Evolutionary conservation across 2,113 vertebrate species (phyloP).

Genomic region (Phoxinus phoxinus): DNA sequence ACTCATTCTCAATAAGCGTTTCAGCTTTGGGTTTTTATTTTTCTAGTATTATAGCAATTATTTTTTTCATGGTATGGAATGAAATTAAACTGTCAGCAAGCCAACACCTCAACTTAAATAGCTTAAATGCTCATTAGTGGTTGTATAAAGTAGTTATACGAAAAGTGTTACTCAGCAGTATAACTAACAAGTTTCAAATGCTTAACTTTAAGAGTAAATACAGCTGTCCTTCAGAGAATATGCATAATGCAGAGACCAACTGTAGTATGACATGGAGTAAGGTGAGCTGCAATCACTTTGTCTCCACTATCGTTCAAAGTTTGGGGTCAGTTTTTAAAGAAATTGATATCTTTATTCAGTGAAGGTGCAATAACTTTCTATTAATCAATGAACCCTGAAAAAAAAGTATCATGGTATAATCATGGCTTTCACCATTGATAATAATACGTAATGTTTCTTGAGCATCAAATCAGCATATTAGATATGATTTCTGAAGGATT

Average conservation of each 20-base stretch:
- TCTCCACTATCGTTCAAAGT: neutral
- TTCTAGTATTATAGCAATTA: neutral
- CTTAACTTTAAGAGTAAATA: neutral
- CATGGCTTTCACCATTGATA: no score
- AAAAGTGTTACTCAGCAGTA: neutral
- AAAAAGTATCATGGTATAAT: no score
- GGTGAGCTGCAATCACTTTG: neutral
- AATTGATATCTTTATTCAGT: neutral
- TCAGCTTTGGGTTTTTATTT: neutral
- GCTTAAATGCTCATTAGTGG: neutral
- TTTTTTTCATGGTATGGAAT: neutral
- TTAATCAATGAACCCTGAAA: no score
- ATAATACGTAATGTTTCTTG: neutral
- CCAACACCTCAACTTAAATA: neutral
- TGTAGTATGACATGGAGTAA: neutral
- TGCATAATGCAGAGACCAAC: neutral
- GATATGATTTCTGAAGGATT: neutral
- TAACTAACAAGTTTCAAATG: neutral
- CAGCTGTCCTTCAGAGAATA: neutral
- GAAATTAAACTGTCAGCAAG: neutral
- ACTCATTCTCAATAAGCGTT: slow-evolving; percentile 2
- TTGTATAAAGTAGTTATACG: neutral
- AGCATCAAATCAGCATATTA: neutral
- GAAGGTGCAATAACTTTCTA: no score
- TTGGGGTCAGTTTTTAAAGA: neutral